Conservation (phyloP, 2,888 invertebrate genomes). For the Anticlea derivata region DNA sequence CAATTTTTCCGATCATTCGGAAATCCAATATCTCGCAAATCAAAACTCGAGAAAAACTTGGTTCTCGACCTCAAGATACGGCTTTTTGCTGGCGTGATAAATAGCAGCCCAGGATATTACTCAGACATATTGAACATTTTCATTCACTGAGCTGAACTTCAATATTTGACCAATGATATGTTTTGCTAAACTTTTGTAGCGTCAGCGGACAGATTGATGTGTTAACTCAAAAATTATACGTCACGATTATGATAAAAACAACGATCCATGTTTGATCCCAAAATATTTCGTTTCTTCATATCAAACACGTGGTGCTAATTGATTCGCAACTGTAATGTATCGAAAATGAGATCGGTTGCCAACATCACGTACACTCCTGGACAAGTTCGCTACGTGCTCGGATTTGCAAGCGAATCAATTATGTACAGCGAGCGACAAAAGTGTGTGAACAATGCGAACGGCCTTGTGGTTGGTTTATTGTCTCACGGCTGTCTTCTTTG, state of each 20-base stretch:
- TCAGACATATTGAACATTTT: conserved; percentile 28
- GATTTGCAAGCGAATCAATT: conserved; percentile 50
- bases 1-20: conserved; percentile 28
- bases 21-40: conserved; percentile 40
- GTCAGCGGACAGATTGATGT: no score
- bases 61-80: conserved; percentile 26
- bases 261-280: neutral
- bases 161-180: conserved; percentile 9
- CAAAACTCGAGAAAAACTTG: conserved; percentile 34
- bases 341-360: conserved; percentile 49
- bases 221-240: no score
- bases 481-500: conserved; percentile 25
- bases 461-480: conserved; percentile 26
- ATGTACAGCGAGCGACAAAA: conserved; percentile 30
- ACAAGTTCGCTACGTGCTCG: conserved; percentile 68
- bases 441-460: conserved; percentile 26
- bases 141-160: conserved; percentile 19
- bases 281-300: conserved; percentile 4
- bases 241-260: neutral
- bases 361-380: conserved; percentile 50
- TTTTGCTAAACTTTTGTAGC: neutral
- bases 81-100: conserved; percentile 31
- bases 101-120: conserved; percentile 25
- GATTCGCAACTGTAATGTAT: conserved; percentile 47
- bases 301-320: conserved; percentile 37